Percentiles rank a stretch among this genome's conserved stretches.
phyloP scores from a whole-genome alignment of 2,888 invertebrate species.

The Schrankia costaestrigalis region DNA sequence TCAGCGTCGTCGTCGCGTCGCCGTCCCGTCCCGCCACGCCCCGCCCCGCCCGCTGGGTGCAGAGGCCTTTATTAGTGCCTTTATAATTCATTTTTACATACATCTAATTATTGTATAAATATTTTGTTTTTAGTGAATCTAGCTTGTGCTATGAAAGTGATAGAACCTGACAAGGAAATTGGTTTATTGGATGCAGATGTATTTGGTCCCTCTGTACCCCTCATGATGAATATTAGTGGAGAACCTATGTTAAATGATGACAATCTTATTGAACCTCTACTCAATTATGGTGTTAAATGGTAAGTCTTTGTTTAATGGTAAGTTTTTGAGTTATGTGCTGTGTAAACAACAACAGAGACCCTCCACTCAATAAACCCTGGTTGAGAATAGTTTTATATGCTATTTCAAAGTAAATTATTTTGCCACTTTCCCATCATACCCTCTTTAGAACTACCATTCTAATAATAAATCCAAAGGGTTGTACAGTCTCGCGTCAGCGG shows the following conservation, averaged over 20 bases:
- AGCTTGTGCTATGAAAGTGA: conserved; percentile 87
- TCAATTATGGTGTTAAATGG: conserved; percentile 97
- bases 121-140: conserved; percentile 85
- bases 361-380: too few species aligned
- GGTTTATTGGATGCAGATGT: conserved; percentile 97
- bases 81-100: neutral
- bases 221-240: conserved; percentile 95
- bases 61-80: too few species aligned
- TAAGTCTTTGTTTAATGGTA: conserved; percentile 48
- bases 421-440: too few species aligned
- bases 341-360: too few species aligned
- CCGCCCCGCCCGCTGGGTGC: too few species aligned
- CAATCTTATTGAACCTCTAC: conserved; percentile 91
- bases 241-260: conserved; percentile 89
- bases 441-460: too few species aligned
- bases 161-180: conserved; percentile 84
- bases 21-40: too few species aligned
- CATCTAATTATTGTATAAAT: neutral
- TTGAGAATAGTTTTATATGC: too few species aligned
- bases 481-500: too few species aligned
- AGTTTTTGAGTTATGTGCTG: neutral
- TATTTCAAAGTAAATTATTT: too few species aligned
- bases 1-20: too few species aligned
- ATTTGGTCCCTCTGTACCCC: conserved; percentile 95
- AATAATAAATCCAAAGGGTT: too few species aligned